A percentile compares a stretch with the other conserved stretches of the same genome.
Evolutionary conservation across 2,797 vertebrate genomes (phyloP).

Genomic region (Pangasius djambal): DNA sequence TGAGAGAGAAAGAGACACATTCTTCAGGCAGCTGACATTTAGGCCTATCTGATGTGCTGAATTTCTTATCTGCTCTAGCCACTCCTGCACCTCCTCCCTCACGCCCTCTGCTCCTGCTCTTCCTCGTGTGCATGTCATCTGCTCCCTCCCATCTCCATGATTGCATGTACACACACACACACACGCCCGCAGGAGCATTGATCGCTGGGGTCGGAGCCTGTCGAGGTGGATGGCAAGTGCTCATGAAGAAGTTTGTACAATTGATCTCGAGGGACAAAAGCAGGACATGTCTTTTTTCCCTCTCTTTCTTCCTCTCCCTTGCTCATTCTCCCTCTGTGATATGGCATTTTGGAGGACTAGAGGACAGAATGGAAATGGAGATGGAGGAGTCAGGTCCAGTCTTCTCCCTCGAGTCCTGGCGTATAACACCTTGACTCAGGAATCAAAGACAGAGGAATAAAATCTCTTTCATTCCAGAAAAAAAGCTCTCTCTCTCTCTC

Average conservation of each 20-base stretch:
- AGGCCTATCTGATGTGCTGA: conserved; percentile 75
- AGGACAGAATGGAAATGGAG: conserved; percentile 44
- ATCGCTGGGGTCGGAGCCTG: conserved; percentile 63
- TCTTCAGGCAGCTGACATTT: conserved; percentile 73
- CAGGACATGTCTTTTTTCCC: conserved; percentile 55
- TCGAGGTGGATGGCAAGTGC: conserved; percentile 64
- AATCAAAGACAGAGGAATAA: conserved; percentile 55
- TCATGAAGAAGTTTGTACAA: conserved; percentile 77
- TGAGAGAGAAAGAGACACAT: conserved; percentile 37
- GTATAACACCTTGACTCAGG: conserved; percentile 59
- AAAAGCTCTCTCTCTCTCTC: conserved; percentile 26
- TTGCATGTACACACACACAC: conserved; percentile 19
- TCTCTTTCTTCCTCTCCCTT: conserved; percentile 17
- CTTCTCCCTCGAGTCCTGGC: conserved; percentile 43
- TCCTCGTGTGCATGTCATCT: conserved; percentile 50
- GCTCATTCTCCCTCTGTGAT: conserved; percentile 48
- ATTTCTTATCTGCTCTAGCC: conserved; percentile 66
- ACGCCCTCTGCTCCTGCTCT: conserved; percentile 21
- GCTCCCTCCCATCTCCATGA: conserved; percentile 55
- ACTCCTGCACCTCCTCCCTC: conserved; percentile 43
- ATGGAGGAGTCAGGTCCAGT: conserved; percentile 42
- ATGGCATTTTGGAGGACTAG: conserved; percentile 68
- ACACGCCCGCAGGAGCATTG: conserved; percentile 42
- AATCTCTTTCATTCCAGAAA: conserved; percentile 61
- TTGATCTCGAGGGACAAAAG: conserved; percentile 74